Conservation (phyloP, 2,797 vertebrate species). For the Lophotriccus pileatus region DNA sequence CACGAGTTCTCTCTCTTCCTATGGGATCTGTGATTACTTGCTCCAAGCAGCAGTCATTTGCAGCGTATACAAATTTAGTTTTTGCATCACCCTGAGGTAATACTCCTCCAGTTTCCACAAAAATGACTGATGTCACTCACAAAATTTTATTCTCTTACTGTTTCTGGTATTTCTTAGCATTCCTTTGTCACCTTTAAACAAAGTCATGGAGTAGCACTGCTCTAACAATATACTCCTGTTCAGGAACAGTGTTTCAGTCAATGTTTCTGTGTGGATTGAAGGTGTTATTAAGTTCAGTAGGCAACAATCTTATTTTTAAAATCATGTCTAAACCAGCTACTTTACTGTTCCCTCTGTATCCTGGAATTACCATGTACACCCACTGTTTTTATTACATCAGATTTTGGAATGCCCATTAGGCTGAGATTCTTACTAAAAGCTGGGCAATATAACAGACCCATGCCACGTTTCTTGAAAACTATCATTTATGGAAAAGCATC, state of each 20-base stretch:
- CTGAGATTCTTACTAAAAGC: neutral
- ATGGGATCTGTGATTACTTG: neutral
- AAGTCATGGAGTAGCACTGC: neutral
- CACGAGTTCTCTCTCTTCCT: neutral
- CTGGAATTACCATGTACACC: neutral
- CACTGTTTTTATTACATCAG: neutral
- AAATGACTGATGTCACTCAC: neutral
- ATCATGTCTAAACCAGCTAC: neutral
- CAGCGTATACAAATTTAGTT: neutral
- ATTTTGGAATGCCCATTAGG: fast-evolving
- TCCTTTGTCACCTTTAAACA: neutral
- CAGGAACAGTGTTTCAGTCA: neutral
- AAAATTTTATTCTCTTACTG: neutral
- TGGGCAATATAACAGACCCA: neutral
- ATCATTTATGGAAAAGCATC: neutral
- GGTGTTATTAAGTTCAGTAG: neutral
- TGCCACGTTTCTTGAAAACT: neutral
- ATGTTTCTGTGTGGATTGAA: neutral
- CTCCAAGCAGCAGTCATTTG: neutral
- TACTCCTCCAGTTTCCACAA: neutral
- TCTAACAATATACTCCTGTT: neutral
- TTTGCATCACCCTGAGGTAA: neutral
- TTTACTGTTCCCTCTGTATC: neutral
- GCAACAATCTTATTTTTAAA: neutral
- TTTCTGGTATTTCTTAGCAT: neutral